Conservation (phyloP, 1,140 invertebrate genomes). For the Sitophilus oryzae region DNA sequence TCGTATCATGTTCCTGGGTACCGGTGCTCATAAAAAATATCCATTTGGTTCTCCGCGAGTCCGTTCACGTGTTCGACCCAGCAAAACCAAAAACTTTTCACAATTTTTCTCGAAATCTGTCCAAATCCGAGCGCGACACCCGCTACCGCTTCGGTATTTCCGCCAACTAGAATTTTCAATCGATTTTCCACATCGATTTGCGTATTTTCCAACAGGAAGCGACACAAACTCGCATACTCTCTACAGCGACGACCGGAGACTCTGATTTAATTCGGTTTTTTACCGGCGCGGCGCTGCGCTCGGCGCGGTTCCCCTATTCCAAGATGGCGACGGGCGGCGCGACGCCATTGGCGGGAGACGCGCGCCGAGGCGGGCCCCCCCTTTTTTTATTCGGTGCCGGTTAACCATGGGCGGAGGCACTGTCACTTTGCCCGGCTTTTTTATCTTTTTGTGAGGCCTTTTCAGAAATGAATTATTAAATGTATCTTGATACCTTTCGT, state of each 20-base stretch:
- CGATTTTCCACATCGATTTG: constrained; percentile 36
- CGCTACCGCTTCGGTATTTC: constrained; percentile 5
- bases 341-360: constrained; percentile 22
- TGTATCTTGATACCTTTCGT: constrained; percentile 32
- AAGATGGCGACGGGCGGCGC: constrained; percentile 31
- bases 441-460: constrained; percentile 21
- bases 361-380: constrained; percentile 9
- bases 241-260: constrained; percentile 27
- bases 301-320: constrained; percentile 23
- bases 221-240: constrained; percentile 26
- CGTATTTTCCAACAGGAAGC: constrained; percentile 29
- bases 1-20: too few species aligned
- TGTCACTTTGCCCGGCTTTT: constrained; percentile 20
- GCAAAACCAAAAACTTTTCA: too few species aligned
- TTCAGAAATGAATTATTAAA: constrained; percentile 35
- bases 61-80: too few species aligned
- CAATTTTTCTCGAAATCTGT: neutral
- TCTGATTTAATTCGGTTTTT: constrained; percentile 33
- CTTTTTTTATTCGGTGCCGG: constrained; percentile 13
- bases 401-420: constrained; percentile 9
- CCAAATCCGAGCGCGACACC: neutral
- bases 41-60: too few species aligned
- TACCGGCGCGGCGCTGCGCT: constrained; percentile 31
- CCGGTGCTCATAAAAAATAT: too few species aligned
- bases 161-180: constrained; percentile 30